phyloP scores from a whole-genome alignment of 2,888 invertebrate genomes.

The Yponomeuta sedellus region DNA sequence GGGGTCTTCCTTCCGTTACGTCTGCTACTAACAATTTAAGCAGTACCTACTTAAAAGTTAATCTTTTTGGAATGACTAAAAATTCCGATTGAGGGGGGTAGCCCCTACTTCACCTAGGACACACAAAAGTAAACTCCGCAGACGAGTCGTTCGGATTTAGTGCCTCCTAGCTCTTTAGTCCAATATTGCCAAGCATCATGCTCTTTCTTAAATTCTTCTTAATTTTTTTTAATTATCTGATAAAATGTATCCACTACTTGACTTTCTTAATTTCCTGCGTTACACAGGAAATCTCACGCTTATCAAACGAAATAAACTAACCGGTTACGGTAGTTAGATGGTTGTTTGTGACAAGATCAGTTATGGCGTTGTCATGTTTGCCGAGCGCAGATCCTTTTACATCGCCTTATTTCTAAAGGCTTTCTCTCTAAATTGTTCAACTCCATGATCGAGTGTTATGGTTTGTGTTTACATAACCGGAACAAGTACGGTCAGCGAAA shows the following conservation, averaged over 20 bases:
- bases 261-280: not conserved
- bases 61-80: too few species aligned
- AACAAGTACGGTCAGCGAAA: conserved; percentile 7
- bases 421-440: conserved; percentile 11
- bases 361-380: not conserved
- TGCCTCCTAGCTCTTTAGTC: too few species aligned
- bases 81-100: too few species aligned
- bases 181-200: too few species aligned
- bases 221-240: too few species aligned
- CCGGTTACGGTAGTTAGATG: not conserved
- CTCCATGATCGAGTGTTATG: conserved; percentile 9
- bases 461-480: conserved; percentile 12
- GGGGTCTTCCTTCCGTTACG: too few species aligned
- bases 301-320: not conserved
- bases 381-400: not conserved
- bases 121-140: too few species aligned
- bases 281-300: not conserved
- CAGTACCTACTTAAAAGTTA: too few species aligned
- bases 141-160: too few species aligned
- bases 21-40: too few species aligned
- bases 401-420: conserved; percentile 4
- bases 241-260: not conserved
- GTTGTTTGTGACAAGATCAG: not conserved
- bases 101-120: too few species aligned
- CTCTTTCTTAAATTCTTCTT: too few species aligned